Evolutionary conservation across 2,113 vertebrate genomes (phyloP).

Genomic region (Hippolais icterina): DNA sequence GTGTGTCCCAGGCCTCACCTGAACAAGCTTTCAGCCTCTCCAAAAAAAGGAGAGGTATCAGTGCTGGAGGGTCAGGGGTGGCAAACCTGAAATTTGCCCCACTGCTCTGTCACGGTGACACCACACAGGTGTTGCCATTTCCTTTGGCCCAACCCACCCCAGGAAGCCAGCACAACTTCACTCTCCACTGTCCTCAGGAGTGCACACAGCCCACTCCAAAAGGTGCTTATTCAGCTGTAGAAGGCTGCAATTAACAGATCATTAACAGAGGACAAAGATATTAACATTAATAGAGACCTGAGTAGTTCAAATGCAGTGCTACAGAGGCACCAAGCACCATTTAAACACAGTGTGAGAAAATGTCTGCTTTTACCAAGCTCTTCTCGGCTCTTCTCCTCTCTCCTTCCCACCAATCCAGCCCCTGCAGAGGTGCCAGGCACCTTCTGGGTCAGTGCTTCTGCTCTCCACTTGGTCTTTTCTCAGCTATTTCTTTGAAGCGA

Average conservation of each 20-base stretch:
- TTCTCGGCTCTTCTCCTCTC: neutral
- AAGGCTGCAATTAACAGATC: neutral
- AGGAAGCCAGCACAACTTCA: neutral
- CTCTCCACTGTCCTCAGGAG: neutral
- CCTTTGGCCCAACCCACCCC: fast-evolving
- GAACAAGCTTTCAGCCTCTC: neutral
- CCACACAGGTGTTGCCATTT: neutral
- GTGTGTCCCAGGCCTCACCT: neutral
- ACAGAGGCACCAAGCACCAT: neutral
- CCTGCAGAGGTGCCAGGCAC: neutral
- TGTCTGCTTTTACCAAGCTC: neutral
- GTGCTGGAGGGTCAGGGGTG: neutral
- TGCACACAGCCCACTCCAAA: fast-evolving
- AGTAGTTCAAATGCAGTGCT: neutral
- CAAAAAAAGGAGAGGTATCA: neutral
- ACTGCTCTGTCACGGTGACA: fast-evolving
- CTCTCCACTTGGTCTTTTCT: neutral
- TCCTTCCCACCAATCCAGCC: fast-evolving
- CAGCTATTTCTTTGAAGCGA: neutral
- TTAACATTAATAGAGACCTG: neutral
- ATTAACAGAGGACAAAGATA: neutral
- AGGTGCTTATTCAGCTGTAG: neutral
- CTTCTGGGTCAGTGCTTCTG: neutral
- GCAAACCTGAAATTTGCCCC: neutral
- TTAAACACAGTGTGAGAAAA: neutral